Evolutionary conservation across 2,113 vertebrate species (phyloP).

Genomic region (Campylorhamphus procurvoides): DNA sequence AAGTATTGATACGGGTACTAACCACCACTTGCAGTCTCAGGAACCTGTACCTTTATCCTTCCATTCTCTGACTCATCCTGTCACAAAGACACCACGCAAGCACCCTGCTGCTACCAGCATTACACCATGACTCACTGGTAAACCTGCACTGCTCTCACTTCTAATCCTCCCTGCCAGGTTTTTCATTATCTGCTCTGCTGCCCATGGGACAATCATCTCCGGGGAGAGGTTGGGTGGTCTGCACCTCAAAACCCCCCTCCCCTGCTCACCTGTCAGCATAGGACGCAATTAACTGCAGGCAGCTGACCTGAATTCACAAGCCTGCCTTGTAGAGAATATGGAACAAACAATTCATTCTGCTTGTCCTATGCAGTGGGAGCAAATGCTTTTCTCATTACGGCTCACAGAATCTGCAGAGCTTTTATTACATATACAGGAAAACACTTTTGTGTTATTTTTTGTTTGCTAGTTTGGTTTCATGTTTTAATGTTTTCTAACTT

Average conservation of each 20-base stretch:
- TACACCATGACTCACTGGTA: not conserved
- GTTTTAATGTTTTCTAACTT: not conserved
- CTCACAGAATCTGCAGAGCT: not conserved
- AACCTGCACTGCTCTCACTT: not conserved
- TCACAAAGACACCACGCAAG: not conserved
- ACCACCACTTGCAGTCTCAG: not conserved
- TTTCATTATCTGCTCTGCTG: conserved; percentile 19
- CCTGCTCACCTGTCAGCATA: not conserved
- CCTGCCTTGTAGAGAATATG: not conserved
- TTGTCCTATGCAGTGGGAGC: not conserved
- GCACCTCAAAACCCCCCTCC: not conserved
- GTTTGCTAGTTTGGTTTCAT: not conserved
- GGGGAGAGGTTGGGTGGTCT: not conserved
- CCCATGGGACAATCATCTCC: not conserved
- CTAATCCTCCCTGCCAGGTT: not conserved
- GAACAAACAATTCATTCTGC: not conserved
- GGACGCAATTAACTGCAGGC: not conserved
- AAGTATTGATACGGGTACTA: accelerated
- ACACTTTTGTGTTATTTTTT: not conserved
- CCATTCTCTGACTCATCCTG: conserved; percentile 14
- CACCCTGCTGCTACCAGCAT: not conserved
- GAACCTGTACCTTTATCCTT: not conserved
- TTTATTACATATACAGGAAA: not conserved
- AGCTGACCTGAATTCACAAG: not conserved
- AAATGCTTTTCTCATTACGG: not conserved